A percentile compares a stretch with the other conserved stretches of the same genome.
Conservation (phyloP, 2,888 invertebrate species). For the Campopleginae sp. region DNA sequence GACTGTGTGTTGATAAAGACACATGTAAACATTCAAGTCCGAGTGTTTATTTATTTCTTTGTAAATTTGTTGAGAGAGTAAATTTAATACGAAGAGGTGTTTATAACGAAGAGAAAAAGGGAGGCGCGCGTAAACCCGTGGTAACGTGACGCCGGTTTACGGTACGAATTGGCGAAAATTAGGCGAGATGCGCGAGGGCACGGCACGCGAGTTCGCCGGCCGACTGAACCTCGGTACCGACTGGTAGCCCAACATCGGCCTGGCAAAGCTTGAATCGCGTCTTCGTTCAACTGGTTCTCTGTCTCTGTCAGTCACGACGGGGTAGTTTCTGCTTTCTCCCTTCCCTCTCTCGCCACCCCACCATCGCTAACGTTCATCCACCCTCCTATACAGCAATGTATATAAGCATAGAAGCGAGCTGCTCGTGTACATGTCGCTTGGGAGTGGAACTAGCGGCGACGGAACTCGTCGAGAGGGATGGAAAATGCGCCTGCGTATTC, state of each 20-base stretch:
- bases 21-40: background rate
- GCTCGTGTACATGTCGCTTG: conserved; percentile 43
- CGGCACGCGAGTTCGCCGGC: conserved; percentile 84
- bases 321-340: conserved; percentile 61
- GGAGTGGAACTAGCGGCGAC: conserved; percentile 50
- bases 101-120: background rate
- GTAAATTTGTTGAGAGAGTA: background rate
- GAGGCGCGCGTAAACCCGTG: conserved; percentile 30
- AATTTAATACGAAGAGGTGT: background rate
- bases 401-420: background rate
- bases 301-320: conserved; percentile 67
- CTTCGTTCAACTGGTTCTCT: conserved; percentile 77
- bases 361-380: conserved; percentile 34
- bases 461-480: conserved; percentile 41
- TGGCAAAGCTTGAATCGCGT: conserved; percentile 70
- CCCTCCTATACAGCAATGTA: background rate
- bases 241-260: conserved; percentile 73
- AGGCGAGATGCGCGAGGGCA: conserved; percentile 74
- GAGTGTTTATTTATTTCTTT: background rate
- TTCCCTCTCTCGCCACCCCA: conserved; percentile 34
- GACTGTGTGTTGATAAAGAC: background rate
- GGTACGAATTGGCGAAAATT: conserved; percentile 41
- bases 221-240: conserved; percentile 82
- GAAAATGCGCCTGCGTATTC: conserved; percentile 59
- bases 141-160: conserved; percentile 41